phyloP scores from a whole-genome alignment of 2,888 invertebrate species.

The Lasioglossum pauxillum region DNA sequence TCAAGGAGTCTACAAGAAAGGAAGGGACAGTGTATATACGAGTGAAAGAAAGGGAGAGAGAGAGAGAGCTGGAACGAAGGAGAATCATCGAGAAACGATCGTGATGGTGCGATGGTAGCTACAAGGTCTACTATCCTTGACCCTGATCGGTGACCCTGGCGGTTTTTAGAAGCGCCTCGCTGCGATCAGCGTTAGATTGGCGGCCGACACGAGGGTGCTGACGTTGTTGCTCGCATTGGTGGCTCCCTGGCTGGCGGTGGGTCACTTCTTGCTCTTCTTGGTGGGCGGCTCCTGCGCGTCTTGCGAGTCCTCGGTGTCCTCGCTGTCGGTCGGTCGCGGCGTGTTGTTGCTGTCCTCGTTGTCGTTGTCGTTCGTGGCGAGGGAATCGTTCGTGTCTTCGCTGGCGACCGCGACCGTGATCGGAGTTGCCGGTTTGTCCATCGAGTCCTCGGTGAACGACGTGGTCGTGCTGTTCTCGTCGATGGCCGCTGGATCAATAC shows the following conservation, averaged over 20 bases:
- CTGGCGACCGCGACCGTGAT: slow-evolving; percentile 83
- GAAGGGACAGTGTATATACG: background rate
- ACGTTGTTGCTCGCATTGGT: slow-evolving; percentile 71
- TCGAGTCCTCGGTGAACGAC: slow-evolving; percentile 91
- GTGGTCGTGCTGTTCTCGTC: slow-evolving; percentile 91
- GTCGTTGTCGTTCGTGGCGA: slow-evolving; percentile 84
- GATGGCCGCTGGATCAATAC: slow-evolving; percentile 85
- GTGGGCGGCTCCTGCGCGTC: slow-evolving; percentile 85
- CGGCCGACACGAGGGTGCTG: slow-evolving; percentile 79
- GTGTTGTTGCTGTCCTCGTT: slow-evolving; percentile 83
- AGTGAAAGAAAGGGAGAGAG: background rate
- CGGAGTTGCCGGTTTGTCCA: slow-evolving; percentile 89
- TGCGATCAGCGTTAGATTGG: slow-evolving; percentile 79
- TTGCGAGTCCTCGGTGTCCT: slow-evolving; percentile 83
- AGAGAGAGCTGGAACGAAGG: slow-evolving; percentile 52
- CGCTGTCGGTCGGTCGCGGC: slow-evolving; percentile 82
- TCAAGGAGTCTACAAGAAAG: background rate
- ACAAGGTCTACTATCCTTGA: slow-evolving; percentile 61
- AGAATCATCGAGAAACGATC: slow-evolving; percentile 60
- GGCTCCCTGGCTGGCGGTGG: slow-evolving; percentile 68
- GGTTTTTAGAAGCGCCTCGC: slow-evolving; percentile 79
- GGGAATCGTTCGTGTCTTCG: slow-evolving; percentile 86
- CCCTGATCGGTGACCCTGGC: slow-evolving; percentile 64
- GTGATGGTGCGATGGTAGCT: slow-evolving; percentile 60
- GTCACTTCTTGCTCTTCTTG: slow-evolving; percentile 87